Conservation (phyloP, 2,888 invertebrate genomes). For the Dysmachus trigonus region DNA sequence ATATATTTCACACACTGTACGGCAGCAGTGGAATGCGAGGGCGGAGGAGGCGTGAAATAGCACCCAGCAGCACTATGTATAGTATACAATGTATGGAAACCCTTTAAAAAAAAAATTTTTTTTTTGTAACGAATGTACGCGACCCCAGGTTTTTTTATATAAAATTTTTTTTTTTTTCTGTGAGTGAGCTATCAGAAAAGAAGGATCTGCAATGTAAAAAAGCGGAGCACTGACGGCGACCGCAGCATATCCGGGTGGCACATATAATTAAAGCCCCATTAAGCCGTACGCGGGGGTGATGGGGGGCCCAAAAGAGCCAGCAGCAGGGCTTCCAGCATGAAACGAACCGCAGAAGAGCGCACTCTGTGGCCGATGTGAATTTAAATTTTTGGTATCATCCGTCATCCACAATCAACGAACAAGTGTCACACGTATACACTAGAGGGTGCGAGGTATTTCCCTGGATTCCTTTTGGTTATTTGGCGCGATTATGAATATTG, state of each 20-base stretch:
- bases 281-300: not conserved
- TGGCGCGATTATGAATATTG: not conserved
- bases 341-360: constrained; percentile 2
- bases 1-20: not conserved
- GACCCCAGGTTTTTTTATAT: too few species aligned
- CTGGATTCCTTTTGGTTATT: not conserved
- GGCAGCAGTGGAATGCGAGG: too few species aligned
- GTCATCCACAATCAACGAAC: constrained; percentile 42
- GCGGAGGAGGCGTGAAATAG: not conserved
- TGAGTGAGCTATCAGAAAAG: constrained; percentile 17
- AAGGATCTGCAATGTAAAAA: constrained; percentile 24
- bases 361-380: constrained; percentile 29
- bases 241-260: constrained; percentile 25
- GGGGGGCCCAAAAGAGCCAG: not conserved
- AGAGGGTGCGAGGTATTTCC: not conserved
- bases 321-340: not conserved
- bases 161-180: too few species aligned
- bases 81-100: too few species aligned
- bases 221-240: not conserved
- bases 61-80: not conserved
- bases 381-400: constrained; percentile 33
- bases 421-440: constrained; percentile 32
- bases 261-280: constrained; percentile 38
- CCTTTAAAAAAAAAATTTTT: not conserved
- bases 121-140: constrained; percentile 17